phyloP scores from a whole-genome alignment of 2,888 invertebrate genomes.

The Parthenolecanium corni region DNA sequence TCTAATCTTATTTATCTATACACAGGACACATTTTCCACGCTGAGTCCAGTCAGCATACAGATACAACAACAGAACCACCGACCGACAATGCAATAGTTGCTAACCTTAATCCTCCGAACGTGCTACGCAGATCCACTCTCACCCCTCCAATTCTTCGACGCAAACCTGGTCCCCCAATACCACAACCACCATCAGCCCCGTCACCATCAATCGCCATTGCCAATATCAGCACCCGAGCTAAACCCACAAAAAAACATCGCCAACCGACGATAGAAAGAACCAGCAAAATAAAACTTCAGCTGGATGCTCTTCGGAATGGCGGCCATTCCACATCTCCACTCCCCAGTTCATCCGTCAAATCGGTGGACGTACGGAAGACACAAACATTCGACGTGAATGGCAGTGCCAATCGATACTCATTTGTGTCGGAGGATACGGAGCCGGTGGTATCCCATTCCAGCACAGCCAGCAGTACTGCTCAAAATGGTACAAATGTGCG shows the following conservation, averaged over 20 bases:
- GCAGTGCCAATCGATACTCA: slow-evolving; percentile 20
- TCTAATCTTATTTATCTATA: neutral
- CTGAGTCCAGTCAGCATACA: neutral
- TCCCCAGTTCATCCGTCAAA: neutral
- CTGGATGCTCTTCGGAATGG: neutral
- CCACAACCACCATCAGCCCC: neutral
- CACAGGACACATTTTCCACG: slow-evolving; percentile 1
- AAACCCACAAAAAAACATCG: slow-evolving; percentile 25
- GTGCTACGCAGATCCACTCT: slow-evolving; percentile 1
- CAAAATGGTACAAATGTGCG: slow-evolving; percentile 28
- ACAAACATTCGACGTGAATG: slow-evolving; percentile 3
- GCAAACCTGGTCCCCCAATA: slow-evolving; percentile 4
- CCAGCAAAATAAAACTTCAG: slow-evolving; percentile 14
- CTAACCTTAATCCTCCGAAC: neutral
- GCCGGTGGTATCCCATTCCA: slow-evolving; percentile 23
- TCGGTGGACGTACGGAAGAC: neutral
- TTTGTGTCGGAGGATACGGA: slow-evolving; percentile 19
- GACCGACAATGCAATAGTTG: slow-evolving; percentile 1
- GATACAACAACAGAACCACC: neutral
- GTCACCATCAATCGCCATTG: neutral
- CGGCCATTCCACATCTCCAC: slow-evolving; percentile 1
- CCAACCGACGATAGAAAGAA: slow-evolving; percentile 17
- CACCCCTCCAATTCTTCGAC: slow-evolving; percentile 1
- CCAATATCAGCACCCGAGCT: neutral
- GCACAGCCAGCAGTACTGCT: slow-evolving; percentile 4